Evolutionary conservation across 2,888 invertebrate genomes (phyloP), one percentile per base, ranked within the genome.

Genomic region (Micoletzkya japonica): DNA sequence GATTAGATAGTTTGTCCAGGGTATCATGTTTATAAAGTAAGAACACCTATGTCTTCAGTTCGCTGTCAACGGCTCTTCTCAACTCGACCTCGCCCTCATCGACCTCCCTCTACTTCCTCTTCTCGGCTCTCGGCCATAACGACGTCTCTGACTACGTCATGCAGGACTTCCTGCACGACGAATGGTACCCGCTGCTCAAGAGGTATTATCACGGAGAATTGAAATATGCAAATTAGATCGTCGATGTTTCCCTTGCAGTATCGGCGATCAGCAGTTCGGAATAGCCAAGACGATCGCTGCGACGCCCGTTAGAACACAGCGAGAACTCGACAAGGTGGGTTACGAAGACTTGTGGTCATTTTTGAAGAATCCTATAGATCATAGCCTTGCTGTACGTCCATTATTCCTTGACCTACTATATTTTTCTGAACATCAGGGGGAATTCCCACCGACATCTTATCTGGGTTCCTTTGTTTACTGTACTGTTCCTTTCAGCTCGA

Each of bases 401-500:
- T n/a, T n/a, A n/a, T n/a, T n/a, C n/a, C n/a, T n/a, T n/a, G n/a
- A n/a, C n/a, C n/a, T n/a, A n/a, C n/a, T n/a, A n/a, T n/a, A n/a
- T n/a, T n/a, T n/a, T n/a, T n/a, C n/a, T n/a, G n/a, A n/a, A n/a
- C n/a, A n/a, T n/a, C n/a, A n/a, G n/a, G n/a, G n/a, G n/a, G n/a
- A n/a, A n/a, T n/a, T n/a, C n/a, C n/a, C n/a, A n/a, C n/a, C n/a
- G n/a, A n/a, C n/a, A n/a, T n/a, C n/a, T n/a, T n/a, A n/a, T n/a
- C n/a, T n/a, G n/a, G n/a, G n/a, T n/a, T n/a, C n/a, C n/a, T n/a
- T n/a, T n/a, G n/a, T n/a, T n/a, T n/a, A n/a, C n/a, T n/a, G n/a
- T n/a, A n/a, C n/a, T n/a, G n/a, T n/a, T n/a, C n/a, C 20, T 63
- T 66, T 2, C 37, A 66, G 64, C 28, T 66, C 36, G 64, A 66